Evolutionary conservation across 2,113 vertebrate species (phyloP).

Genomic region (Melanerpes formicivorus): DNA sequence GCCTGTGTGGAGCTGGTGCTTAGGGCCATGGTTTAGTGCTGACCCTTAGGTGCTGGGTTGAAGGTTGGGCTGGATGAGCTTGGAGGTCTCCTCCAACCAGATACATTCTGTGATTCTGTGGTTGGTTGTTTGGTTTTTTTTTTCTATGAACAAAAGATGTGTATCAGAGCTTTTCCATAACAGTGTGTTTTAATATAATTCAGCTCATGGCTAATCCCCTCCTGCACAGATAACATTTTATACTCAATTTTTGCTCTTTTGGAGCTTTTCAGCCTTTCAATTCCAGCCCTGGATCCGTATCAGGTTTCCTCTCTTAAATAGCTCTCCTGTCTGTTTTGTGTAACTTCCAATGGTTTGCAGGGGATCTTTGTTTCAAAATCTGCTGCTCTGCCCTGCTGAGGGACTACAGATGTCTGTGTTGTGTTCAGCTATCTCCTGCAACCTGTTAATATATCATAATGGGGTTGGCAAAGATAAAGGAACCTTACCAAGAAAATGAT

Average conservation of each 20-base stretch:
- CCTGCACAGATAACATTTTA: constrained; percentile 65
- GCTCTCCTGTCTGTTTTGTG: constrained; percentile 65
- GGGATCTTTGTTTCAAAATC: constrained; percentile 37
- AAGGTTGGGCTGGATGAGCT: too few relatives aligned
- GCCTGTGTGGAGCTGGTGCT: too few relatives aligned
- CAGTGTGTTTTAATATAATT: constrained; percentile 54
- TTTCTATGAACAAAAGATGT: not conserved
- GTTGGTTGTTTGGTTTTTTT: not conserved
- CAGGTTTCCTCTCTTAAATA: constrained; percentile 57
- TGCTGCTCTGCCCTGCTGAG: constrained; percentile 19
- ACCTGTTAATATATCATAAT: constrained; percentile 64
- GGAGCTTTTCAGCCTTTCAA: constrained; percentile 54
- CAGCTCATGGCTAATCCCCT: constrained; percentile 57
- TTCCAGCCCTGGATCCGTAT: constrained; percentile 54
- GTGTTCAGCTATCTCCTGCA: constrained; percentile 60
- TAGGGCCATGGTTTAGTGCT: too few relatives aligned
- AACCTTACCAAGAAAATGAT: constrained; percentile 50
- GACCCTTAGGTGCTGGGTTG: too few relatives aligned
- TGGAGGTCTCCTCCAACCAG: too few relatives aligned
- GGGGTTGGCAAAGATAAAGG: constrained; percentile 45
- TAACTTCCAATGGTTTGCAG: constrained; percentile 58
- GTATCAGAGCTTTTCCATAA: not conserved
- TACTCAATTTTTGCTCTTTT: constrained; percentile 60
- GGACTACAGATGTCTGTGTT: constrained; percentile 29
- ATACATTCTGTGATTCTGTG: too few relatives aligned